Conservation (phyloP, 2,113 vertebrate species). For the Leptobrachium leishanense region DNA sequence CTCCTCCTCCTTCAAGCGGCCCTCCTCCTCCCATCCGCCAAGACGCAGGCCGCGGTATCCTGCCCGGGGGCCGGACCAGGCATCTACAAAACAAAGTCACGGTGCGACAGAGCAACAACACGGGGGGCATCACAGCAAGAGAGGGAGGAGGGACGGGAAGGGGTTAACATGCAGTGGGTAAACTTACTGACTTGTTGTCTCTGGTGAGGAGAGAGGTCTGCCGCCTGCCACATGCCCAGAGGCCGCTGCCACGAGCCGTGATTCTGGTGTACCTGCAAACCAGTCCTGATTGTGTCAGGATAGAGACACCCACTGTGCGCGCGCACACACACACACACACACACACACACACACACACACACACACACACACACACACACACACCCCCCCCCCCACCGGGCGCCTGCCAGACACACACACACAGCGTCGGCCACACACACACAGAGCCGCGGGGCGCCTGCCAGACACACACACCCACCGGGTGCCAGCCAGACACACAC, state of each 20-base stretch:
- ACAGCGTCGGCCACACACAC: no score
- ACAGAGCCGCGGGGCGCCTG: no score
- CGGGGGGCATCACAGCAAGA: no score
- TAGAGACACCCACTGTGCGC: no score
- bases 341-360: no score
- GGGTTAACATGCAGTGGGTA: not conserved
- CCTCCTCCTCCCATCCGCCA: constrained; percentile 69
- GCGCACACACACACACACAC: no score
- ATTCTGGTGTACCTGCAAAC: constrained; percentile 69
- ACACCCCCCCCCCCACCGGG: no score
- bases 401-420: not conserved
- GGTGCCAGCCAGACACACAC: not conserved
- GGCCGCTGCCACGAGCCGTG: constrained; percentile 57
- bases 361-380: no score
- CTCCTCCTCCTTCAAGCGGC: constrained; percentile 53
- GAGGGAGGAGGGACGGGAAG: not conserved
- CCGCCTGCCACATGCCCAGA: constrained; percentile 39
- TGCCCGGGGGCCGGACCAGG: not conserved
- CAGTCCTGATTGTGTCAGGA: no score
- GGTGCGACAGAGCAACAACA: no score
- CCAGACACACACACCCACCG: not conserved
- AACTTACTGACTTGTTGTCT: not conserved
- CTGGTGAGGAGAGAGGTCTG: constrained; percentile 39
- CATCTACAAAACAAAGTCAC: constrained; percentile 1
- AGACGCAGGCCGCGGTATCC: constrained; percentile 52